Conservation (phyloP, 2,113 vertebrate species). For the Alligator sinensis region DNA sequence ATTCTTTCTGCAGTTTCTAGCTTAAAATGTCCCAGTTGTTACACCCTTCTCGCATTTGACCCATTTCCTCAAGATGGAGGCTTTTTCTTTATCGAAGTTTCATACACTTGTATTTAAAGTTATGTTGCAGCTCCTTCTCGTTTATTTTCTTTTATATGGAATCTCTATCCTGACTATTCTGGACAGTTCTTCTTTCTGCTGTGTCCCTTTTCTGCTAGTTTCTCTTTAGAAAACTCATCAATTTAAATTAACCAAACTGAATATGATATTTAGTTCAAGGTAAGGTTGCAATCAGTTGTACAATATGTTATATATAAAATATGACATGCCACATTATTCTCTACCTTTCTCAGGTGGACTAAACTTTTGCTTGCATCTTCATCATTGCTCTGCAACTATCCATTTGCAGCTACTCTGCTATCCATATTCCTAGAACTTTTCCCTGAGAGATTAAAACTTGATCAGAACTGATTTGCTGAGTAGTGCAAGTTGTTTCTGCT, state of each 20-base stretch:
- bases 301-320: neutral
- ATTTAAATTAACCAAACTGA: neutral
- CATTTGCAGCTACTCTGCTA: neutral
- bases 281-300: neutral
- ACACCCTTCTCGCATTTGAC: neutral
- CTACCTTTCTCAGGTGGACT: neutral
- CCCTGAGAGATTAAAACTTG: conserved; percentile 37
- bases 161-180: neutral
- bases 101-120: neutral
- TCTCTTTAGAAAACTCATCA: neutral
- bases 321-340: fast-evolving
- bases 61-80: neutral
- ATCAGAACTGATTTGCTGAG: conserved; percentile 32
- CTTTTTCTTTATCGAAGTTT: neutral
- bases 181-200: neutral
- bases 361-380: neutral
- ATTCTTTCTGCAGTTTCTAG: neutral
- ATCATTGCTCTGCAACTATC: neutral
- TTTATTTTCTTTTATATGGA: neutral
- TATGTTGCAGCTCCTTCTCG: neutral
- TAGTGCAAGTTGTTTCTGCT: conserved; percentile 9
- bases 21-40: neutral
- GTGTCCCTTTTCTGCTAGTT: neutral
- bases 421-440: neutral
- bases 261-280: neutral